phyloP scores from a whole-genome alignment of 2,888 invertebrate species.

The Lasioglossum zephyrum region DNA sequence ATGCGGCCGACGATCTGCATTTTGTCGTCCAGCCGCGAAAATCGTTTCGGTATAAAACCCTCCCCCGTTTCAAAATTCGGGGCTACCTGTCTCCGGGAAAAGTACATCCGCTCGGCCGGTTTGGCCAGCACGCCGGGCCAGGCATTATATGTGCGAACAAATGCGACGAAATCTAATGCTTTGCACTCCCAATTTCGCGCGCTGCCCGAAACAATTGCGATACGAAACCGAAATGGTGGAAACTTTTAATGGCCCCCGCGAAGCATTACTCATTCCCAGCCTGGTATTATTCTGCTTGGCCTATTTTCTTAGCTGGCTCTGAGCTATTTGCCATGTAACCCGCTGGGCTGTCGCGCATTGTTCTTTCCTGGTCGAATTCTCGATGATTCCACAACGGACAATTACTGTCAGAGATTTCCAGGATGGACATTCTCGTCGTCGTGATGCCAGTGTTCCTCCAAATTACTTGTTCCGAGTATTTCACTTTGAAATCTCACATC shows the following conservation, averaged over 20 bases:
- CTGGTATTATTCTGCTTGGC: constrained; percentile 3
- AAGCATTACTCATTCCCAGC: constrained; percentile 5
- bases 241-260: constrained; percentile 45
- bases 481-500: neutral
- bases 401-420: neutral
- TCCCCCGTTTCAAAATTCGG: constrained; percentile 63
- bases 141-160: constrained; percentile 52
- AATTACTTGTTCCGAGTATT: neutral
- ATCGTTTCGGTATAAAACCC: constrained; percentile 65
- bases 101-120: constrained; percentile 47
- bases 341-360: neutral
- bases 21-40: constrained; percentile 65
- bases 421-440: neutral
- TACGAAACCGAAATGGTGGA: constrained; percentile 38
- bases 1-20: constrained; percentile 47
- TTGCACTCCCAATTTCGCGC: constrained; percentile 56
- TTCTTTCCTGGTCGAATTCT: constrained; percentile 4
- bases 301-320: constrained; percentile 29
- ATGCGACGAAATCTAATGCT: constrained; percentile 70
- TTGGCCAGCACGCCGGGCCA: constrained; percentile 39
- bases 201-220: constrained; percentile 43
- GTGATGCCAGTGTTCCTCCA: no score
- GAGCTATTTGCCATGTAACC: neutral
- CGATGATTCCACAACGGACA: neutral
- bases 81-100: constrained; percentile 52